phyloP scores from a whole-genome alignment of 2,888 invertebrate species.

The Temnothorax unifasciatus region DNA sequence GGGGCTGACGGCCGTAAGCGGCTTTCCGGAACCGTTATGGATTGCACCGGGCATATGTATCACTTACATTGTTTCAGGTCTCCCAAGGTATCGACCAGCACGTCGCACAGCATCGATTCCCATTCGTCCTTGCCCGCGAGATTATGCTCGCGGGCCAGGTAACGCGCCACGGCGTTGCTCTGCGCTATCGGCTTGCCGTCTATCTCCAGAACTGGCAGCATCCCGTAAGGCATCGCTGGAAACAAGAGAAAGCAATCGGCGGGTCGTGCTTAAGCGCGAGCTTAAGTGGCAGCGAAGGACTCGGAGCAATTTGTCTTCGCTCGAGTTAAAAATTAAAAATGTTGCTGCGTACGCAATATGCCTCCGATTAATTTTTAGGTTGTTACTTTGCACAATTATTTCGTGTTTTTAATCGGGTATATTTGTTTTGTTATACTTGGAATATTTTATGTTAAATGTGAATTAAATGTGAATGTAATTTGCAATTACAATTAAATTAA shows the following conservation, averaged over 20 bases:
- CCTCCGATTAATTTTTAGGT: not conserved
- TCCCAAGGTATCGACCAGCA: constrained; percentile 87
- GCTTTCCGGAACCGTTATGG: not conserved
- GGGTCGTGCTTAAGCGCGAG: too few relatives aligned
- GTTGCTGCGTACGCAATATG: not conserved
- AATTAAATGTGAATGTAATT: constrained; percentile 16
- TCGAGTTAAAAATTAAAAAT: not conserved
- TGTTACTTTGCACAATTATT: not conserved
- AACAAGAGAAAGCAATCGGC: constrained; percentile 33
- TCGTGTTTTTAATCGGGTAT: not conserved
- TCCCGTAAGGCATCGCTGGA: constrained; percentile 88
- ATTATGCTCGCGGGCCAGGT: constrained; percentile 87
- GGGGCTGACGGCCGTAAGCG: not conserved
- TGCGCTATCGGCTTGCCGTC: constrained; percentile 88
- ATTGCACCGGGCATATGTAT: not conserved
- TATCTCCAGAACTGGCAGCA: constrained; percentile 88
- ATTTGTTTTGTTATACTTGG: not conserved
- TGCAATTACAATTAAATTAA: not conserved
- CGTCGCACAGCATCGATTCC: constrained; percentile 88
- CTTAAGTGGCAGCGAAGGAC: constrained; percentile 19
- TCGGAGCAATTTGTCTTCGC: constrained; percentile 7
- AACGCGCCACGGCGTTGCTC: constrained; percentile 88
- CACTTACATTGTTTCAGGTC: constrained; percentile 87
- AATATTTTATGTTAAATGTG: not conserved
- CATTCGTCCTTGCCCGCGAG: constrained; percentile 88